Percentiles rank a stretch among this genome's conserved stretches.
Evolutionary conservation across 2,113 vertebrate species (phyloP).

Genomic region (Eurypyga helias): DNA sequence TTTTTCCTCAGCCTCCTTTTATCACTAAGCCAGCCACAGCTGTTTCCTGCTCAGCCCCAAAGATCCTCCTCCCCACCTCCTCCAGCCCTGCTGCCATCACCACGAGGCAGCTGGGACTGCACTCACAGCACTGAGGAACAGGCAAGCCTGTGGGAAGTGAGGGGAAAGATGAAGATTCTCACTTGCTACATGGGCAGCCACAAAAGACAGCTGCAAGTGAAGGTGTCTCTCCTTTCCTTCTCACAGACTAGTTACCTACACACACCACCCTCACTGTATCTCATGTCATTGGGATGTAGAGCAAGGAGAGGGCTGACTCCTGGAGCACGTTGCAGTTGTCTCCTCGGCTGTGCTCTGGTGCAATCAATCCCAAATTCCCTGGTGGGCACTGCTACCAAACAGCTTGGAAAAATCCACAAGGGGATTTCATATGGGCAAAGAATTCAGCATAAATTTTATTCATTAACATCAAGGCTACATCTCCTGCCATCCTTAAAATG

Average conservation of each 20-base stretch:
- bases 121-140: neutral
- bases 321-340: neutral
- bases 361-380: neutral
- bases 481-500: neutral
- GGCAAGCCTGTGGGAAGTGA: neutral
- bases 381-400: neutral
- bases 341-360: neutral
- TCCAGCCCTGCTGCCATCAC: neutral
- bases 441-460: neutral
- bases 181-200: neutral
- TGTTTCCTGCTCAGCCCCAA: neutral
- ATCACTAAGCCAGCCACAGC: neutral
- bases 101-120: neutral
- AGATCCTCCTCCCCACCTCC: neutral
- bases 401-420: neutral
- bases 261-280: accelerated
- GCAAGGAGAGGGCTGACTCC: neutral
- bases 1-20: neutral
- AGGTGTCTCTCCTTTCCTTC: neutral
- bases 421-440: neutral
- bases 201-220: neutral
- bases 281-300: neutral
- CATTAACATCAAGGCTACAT: neutral
- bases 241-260: neutral
- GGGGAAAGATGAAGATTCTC: neutral